A percentile compares a stretch with the other conserved stretches of the same genome.
These are phyloP conservation scores for Scopus umbretta DNA, from an alignment of 2,113 vertebrate species.

Conservation along the genomic window DNA sequence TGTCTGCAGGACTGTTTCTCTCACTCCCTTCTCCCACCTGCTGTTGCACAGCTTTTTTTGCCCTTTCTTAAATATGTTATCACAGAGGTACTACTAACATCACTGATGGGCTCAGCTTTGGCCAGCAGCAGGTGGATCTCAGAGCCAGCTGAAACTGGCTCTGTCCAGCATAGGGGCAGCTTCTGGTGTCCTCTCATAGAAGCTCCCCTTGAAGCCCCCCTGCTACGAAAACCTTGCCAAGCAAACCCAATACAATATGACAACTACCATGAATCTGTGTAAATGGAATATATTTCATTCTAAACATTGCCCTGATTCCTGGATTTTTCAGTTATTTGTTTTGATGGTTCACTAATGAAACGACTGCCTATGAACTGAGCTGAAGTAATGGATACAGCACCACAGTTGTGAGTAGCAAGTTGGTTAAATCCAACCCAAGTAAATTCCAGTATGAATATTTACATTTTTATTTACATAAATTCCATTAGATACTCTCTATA, in stretches of 20 bases:
- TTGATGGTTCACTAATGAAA: neutral
- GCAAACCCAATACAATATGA: neutral
- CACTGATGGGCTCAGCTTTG: neutral
- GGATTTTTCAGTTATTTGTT: neutral
- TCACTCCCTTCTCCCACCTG: neutral
- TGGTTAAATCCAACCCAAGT: neutral
- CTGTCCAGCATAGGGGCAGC: neutral
- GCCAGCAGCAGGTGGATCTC: neutral
- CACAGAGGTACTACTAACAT: neutral
- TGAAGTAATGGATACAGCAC: neutral
- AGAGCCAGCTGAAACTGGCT: neutral
- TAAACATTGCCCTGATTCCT: neutral
- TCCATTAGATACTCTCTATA: neutral
- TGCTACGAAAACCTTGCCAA: neutral
- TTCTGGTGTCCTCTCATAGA: neutral
- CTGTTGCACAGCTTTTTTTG: neutral
- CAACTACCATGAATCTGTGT: neutral
- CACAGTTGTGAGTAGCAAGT: rapidly evolving
- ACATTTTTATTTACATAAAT: neutral
- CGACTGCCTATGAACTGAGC: neutral
- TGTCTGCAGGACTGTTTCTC: neutral
- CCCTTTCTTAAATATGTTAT: neutral
- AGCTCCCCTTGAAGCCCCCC: neutral
- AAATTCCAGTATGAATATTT: neutral
- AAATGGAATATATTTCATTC: neutral